Conservation (phyloP, 2,888 invertebrate species). For the Parnassius apollo region DNA sequence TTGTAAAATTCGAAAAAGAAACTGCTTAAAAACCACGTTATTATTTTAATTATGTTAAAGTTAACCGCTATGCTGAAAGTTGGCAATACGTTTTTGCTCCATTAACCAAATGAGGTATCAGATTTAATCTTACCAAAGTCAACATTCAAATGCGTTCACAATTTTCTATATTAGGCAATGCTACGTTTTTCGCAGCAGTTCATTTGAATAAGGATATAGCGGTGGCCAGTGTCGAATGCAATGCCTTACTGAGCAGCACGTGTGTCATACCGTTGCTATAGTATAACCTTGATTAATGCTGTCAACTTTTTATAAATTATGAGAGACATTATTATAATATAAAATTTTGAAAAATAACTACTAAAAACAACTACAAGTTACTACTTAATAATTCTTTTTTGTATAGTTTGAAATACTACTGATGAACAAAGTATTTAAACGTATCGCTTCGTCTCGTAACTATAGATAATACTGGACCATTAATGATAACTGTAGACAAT, state of each 20-base stretch:
- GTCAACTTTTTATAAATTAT: background rate
- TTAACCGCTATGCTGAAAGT: background rate
- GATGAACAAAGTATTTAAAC: too few relatives aligned
- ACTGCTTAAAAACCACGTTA: too few relatives aligned
- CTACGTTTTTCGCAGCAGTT: constrained; percentile 48
- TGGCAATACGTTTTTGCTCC: constrained; percentile 2
- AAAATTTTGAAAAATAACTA: too few relatives aligned
- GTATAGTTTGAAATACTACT: too few relatives aligned
- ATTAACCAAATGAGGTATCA: constrained; percentile 42
- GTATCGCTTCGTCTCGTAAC: too few relatives aligned
- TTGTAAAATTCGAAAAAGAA: too few relatives aligned
- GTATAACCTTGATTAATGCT: constrained; percentile 23
- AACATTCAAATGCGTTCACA: constrained; percentile 54
- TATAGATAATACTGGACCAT: too few relatives aligned
- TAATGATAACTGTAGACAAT: too few relatives aligned
- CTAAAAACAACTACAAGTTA: too few relatives aligned
- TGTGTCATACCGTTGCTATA: constrained; percentile 52
- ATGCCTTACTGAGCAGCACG: constrained; percentile 57
- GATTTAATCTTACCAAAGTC: constrained; percentile 56
- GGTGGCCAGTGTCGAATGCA: constrained; percentile 54
- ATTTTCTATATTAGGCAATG: constrained; percentile 48
- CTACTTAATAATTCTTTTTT: too few relatives aligned
- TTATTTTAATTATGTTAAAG: too few relatives aligned
- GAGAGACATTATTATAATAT: too few relatives aligned
- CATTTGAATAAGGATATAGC: constrained; percentile 70